Evolutionary conservation across 2,797 vertebrate genomes (phyloP).

Genomic region (Loris lydekkerianus): DNA sequence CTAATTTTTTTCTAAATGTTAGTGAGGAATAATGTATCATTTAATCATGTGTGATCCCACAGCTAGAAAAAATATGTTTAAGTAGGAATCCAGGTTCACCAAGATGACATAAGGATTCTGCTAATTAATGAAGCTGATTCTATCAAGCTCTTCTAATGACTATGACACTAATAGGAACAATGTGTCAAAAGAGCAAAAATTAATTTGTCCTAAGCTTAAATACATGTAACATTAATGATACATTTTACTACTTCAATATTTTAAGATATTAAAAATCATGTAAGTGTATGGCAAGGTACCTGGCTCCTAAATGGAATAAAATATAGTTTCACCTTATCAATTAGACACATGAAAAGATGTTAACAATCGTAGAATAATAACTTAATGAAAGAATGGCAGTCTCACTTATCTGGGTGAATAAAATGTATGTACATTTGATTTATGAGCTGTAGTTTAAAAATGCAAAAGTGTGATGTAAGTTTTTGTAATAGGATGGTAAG

Average conservation of each 20-base stretch:
- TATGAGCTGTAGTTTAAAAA: neutral
- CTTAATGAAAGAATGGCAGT: neutral
- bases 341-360: neutral
- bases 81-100: neutral
- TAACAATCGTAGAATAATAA: neutral
- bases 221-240: neutral
- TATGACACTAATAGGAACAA: slow-evolving; percentile 23
- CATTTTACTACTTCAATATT: slow-evolving; percentile 21
- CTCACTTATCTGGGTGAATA: neutral
- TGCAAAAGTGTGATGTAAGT: neutral
- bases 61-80: slow-evolving; percentile 14
- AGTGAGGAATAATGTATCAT: neutral
- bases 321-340: neutral
- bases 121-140: neutral
- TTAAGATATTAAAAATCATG: neutral
- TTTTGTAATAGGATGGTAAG: neutral
- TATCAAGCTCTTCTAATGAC: neutral
- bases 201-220: neutral
- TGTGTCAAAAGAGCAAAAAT: neutral
- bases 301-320: neutral
- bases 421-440: neutral
- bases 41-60: neutral
- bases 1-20: neutral
- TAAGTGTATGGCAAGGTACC: neutral
- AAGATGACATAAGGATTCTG: neutral